Evolutionary conservation across 2,797 vertebrate genomes (phyloP).

Genomic region (Pachyuromys duprasi): DNA sequence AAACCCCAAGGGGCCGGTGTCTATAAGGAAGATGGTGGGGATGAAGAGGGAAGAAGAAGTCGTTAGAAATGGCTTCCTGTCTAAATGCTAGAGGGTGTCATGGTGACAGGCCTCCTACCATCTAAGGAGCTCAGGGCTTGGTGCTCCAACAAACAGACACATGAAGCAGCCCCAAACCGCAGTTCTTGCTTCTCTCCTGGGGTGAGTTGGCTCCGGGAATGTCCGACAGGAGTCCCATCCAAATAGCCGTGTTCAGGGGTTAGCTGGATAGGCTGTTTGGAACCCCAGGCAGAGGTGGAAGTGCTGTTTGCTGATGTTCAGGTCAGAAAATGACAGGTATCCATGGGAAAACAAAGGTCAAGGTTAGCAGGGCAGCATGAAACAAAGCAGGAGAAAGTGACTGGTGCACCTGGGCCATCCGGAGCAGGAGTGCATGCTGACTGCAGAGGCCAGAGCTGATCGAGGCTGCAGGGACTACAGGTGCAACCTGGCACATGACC

Average conservation of each 20-base stretch:
- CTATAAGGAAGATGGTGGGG: fast-evolving
- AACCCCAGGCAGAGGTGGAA: background rate
- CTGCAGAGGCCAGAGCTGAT: no score
- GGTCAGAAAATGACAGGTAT: background rate
- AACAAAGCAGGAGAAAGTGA: fast-evolving
- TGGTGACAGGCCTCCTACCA: fast-evolving
- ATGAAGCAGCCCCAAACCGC: fast-evolving
- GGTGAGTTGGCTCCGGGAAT: background rate
- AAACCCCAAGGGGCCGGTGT: background rate
- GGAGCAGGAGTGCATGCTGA: background rate
- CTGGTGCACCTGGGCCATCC: fast-evolving
- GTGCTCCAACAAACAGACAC: fast-evolving
- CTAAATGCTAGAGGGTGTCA: fast-evolving
- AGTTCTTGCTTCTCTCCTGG: background rate
- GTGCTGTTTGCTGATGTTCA: background rate
- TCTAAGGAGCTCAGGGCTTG: fast-evolving
- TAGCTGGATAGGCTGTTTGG: background rate
- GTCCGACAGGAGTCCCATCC: fast-evolving
- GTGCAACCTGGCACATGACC: fast-evolving
- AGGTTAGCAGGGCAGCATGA: no score
- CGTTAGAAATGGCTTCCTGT: background rate
- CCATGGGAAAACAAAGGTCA: fast-evolving
- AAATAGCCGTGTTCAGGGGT: fast-evolving
- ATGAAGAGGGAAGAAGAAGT: background rate
- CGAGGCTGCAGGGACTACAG: fast-evolving